These are phyloP conservation scores for Teleogryllus oceanicus DNA, from an alignment of 2,888 invertebrate species.

Conservation along the genomic window DNA sequence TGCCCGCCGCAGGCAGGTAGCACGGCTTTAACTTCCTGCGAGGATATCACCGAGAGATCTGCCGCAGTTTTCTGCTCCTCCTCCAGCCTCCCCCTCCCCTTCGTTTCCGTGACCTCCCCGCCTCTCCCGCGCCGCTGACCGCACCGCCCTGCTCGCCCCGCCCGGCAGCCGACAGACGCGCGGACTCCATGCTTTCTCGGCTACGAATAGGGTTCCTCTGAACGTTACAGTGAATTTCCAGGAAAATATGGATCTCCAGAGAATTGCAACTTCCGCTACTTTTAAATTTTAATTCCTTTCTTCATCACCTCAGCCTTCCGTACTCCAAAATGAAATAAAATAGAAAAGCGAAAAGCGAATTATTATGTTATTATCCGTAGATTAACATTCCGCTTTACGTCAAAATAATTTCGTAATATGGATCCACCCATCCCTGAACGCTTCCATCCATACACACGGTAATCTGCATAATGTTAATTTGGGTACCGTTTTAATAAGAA, in stretches of 20 bases:
- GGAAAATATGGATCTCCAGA: neutral
- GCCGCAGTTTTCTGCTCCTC: no score
- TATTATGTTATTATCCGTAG: neutral
- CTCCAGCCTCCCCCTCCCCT: no score
- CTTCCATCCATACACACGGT: neutral
- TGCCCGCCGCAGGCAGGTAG: no score
- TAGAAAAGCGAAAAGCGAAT: neutral
- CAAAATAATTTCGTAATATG: neutral
- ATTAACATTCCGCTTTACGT: constrained; percentile 10
- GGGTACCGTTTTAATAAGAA: neutral
- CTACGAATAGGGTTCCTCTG: no score
- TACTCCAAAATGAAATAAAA: neutral
- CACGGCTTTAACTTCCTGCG: no score
- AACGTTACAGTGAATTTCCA: neutral
- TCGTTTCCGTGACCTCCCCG: no score
- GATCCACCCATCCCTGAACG: neutral
- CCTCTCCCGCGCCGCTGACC: no score
- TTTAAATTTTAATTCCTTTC: neutral
- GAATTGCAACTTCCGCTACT: neutral
- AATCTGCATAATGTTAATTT: constrained; percentile 2
- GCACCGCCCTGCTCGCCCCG: no score
- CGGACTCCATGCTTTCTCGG: no score
- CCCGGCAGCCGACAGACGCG: no score
- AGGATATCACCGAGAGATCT: no score
- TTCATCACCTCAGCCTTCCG: neutral